Base-by-base conservation (phyloP, 2,113 vertebrate genomes). In the Forbesichthys papilliferus region DNA sequence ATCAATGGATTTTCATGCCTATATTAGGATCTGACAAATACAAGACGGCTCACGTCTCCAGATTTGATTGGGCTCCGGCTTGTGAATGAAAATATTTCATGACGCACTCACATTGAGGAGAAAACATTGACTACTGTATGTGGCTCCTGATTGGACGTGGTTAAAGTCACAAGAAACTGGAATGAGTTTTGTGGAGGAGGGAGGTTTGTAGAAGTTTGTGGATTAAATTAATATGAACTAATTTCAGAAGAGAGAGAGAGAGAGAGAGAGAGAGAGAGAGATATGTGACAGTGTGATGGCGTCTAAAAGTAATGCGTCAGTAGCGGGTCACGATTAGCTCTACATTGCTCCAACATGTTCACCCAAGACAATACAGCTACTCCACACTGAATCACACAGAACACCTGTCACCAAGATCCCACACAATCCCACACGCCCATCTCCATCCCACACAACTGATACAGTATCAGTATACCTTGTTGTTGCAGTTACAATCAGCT, bases 1-100 rank as follows among this genome's bases (percentile, higher is more conserved):
- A 33, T 74, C 62, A 52, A 64, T 66, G 75, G 77, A 71, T 67
- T 80, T 61, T 54, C 62, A 72, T 88, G 88, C 16, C 88, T 83
- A 89, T 86, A 87, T 88, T 88, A 87, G 88, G 87, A 82, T 77
- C 68, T 70, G 80, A 83, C 68, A 47, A 62, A 60, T 33, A 57
- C 84, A 84, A 9, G 64, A 74, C 62, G 69, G 67, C 80, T 79
- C 82, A 80, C 82, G 66, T 68, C 59, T 69, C 74, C 57, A 90
- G 10, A 10, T 57, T 57, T 33, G 56, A 58, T 58, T 58, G 10
- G 56, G 12, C 20, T 9, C 9, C 8, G 9, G 74, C 69, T 74
- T 85, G 78, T 81, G 74, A 52, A 69, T 54, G 36, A 49, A 80
- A 27, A 51, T 18, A 68, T 14, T 79, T 83, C 49, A 61, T 89